Evolutionary conservation across 2,113 vertebrate species (phyloP), one percentile per base, ranked within the genome.

Genomic region (Chrysochloris asiatica): DNA sequence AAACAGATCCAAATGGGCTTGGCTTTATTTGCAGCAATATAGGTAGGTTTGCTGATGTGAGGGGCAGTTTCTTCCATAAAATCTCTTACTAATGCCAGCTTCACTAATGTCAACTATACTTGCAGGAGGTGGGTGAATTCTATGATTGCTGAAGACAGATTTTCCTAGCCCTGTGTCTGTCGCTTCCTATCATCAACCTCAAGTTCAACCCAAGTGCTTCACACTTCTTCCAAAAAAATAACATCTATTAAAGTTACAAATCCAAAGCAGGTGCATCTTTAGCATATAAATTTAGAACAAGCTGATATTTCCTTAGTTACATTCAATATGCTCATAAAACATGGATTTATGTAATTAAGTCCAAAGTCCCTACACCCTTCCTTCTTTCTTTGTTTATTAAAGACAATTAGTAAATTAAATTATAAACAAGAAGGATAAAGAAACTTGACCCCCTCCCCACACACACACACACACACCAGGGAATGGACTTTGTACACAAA

Each of bases 401-500:
- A 85, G 61, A 86, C 43, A 92, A 95, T 93, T 77, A 88, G 59
- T 61, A 95, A 95, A 91, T 90, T 93, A 83, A 86, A 95, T 91
- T 86, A 94, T 41, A 93, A 82, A 91, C 82, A 92, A 95, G 45
- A 84, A 90, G 84, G 89, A 91, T 91, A 91, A 54, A 94, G 84
- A 91, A 91, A 93, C 59, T 79, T 61, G 87, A 95, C 88, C 90
- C 90, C 26, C 72, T n/a, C n/a, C n/a, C n/a, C n/a, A n/a, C n/a
- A n/a, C n/a, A n/a, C n/a, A n/a, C n/a, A n/a, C n/a, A n/a, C n/a
- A n/a, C n/a, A n/a, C 47, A 86, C 38, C 79, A 92, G 65, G 10
- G 45, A 90, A 83, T 8, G 28, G 61, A 65, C n/a, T 90, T 77
- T 45, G 76, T 90, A 94, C 96, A 96, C 95, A 95, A 95, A 91